Base-by-base conservation (phyloP, 1,140 invertebrate genomes). In the Antheraea mylitta region DNA sequence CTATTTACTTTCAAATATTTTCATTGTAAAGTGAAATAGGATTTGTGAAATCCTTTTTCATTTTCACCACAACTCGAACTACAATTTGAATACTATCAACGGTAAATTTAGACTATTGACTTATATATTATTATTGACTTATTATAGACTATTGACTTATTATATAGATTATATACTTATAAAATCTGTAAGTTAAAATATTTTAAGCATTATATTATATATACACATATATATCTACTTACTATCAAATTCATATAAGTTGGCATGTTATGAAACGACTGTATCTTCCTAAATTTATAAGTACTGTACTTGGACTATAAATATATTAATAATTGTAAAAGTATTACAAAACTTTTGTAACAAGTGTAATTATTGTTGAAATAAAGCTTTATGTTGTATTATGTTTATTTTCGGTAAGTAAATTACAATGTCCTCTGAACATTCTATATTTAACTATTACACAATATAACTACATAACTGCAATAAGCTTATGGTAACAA, bases 291-390 rank as follows among this genome's bases (percentile, higher is more conserved):
- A 53, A 53, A 53, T 53, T 13, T 53, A 53, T 53, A 4, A 4
- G 22, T 30, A 16, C 45, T 53, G 10, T 53, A 53, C 11, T 13
- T 53, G 16, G 4, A 53, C 45, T 53, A 16, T 53, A 1, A 16
- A 53, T 53, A 13, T 53, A 53, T 48, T 48, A 53, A 53, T 6
- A 53, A 53, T 6, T 53, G 45, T 53, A 53, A 16, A 53, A 53
- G 45, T 53, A 53, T 53, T 53, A 53, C 13, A 53, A 53, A 53
- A 53, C 2, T 9, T 9, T 13, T 53, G 6, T 53, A 53, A 30
- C 60, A 76, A 77, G 80, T 88, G 75, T 82, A 82, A 82, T 77
- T 85, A 85, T 86, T 86, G 86, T 88, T 88, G 82, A 88, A 86
- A 84, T 85, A 85, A 85, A 84, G 78, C 77, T 77, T 82, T 79